Base-by-base conservation (phyloP, 2,888 invertebrate genomes). In the Cosmia trapezina region DNA sequence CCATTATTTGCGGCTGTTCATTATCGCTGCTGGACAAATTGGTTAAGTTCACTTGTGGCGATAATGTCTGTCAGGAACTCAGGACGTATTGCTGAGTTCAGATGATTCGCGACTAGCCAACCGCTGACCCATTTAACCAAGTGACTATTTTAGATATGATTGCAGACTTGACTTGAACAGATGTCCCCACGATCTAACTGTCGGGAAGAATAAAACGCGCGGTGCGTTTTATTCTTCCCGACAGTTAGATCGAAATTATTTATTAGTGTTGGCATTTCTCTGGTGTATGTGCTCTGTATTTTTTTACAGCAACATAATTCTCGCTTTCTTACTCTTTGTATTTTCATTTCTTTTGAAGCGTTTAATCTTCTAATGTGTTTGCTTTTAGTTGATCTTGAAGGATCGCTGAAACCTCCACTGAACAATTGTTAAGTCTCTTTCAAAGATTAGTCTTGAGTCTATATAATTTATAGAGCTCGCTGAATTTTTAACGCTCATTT, bases 121-220 rank as follows among this genome's bases (percentile, higher is more conserved):
- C 78, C 67, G 80, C 62, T 85, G 89, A 89, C 89, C 89, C 72
- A 89, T 86, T 84, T 90, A 71, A 53, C 53, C 61, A 67, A 73
- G 73, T 54, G 83, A 81, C 86, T 73, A 68, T 83, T 89, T 88
- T 87, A 86, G 84, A 89, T 73, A 85, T 84, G 79, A 85, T 88
- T 76, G 71, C 65, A 64, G 66, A 78, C 69, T 78, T 70, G 66
- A 78, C 69, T 78, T 70, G 41, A 78, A 73, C 84, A 83, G 70
- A 78, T 80, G 78, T 82, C 77, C 64, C 56, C 78, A 68, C 33
- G n/a, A n/a, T n/a, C n/a, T n/a, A n/a, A n/a, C n/a, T n/a, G n/a
- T n/a, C n/a, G n/a, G n/a, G n/a, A n/a, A n/a, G n/a, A n/a, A n/a
- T n/a, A n/a, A n/a, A n/a, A n/a, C n/a, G n/a, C n/a, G 60, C 65